These are phyloP conservation scores for Pristionchus japonicus DNA, from an alignment of 2,888 invertebrate genomes.

Conservation along the genomic window DNA sequence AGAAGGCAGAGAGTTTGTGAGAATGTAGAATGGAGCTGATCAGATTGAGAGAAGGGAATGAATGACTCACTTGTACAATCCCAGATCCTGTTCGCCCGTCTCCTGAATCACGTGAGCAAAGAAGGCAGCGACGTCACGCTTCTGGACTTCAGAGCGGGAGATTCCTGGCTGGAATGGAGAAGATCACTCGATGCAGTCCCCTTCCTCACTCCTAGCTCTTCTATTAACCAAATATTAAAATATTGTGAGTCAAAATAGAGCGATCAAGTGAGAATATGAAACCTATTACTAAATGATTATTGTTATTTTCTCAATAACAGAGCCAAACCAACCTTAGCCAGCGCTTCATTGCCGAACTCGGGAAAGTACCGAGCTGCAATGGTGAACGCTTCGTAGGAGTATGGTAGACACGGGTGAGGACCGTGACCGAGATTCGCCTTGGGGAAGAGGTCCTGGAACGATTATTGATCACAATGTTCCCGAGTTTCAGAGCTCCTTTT, in stretches of 20 bases:
- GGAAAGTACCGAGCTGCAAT: conserved; percentile 74
- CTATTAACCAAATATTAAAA: no score
- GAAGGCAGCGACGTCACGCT: conserved; percentile 72
- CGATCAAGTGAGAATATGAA: no score
- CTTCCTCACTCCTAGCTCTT: no score
- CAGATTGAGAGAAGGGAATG: not conserved
- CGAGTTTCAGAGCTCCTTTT: no score
- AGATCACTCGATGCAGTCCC: no score
- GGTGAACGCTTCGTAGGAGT: conserved; percentile 72
- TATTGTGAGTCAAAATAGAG: no score
- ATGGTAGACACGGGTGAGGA: conserved; percentile 69
- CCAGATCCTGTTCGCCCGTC: conserved; percentile 73
- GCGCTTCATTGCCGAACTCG: conserved; percentile 66
- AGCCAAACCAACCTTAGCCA: conserved; percentile 55
- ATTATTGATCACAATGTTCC: not conserved
- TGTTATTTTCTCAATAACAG: no score
- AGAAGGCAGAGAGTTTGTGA: not conserved
- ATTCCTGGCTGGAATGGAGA: not conserved
- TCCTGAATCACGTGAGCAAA: conserved; percentile 74
- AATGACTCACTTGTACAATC: conserved; percentile 61
- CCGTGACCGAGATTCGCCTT: conserved; percentile 72
- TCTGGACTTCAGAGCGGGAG: conserved; percentile 52
- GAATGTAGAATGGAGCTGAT: not conserved
- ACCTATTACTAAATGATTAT: no score
- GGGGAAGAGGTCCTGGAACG: conserved; percentile 71